Evolutionary conservation across 2,888 invertebrate genomes (phyloP).

Genomic region (Leistus spinibarbis): DNA sequence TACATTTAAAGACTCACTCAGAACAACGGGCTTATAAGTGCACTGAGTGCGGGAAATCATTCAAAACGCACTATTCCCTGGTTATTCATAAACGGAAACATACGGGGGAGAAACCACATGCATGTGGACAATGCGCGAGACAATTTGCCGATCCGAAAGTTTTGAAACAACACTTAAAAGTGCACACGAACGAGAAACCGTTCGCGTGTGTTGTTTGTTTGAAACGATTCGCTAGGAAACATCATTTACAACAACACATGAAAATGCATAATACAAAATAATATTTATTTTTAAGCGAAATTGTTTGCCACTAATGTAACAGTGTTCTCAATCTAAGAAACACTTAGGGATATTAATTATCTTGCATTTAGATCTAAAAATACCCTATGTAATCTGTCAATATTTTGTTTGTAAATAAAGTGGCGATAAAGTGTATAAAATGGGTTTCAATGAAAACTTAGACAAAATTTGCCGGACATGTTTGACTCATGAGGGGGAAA

Average conservation of each 20-base stretch:
- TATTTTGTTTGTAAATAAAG: slow-evolving; percentile 13
- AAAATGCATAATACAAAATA: slow-evolving; percentile 44
- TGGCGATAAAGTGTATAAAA: not conserved
- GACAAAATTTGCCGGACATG: slow-evolving; percentile 40
- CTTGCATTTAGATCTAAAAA: not conserved
- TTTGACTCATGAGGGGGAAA: slow-evolving; percentile 35
- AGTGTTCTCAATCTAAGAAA: too few species aligned
- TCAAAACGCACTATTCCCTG: slow-evolving; percentile 47
- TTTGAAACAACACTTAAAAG: slow-evolving; percentile 47
- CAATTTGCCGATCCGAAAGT: slow-evolving; percentile 50
- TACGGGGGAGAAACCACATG: slow-evolving; percentile 49
- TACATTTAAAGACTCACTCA: slow-evolving; percentile 48
- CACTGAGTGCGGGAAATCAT: slow-evolving; percentile 47
- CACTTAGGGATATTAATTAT: not conserved
- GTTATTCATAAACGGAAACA: slow-evolving; percentile 48
- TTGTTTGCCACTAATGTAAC: slow-evolving; percentile 9
- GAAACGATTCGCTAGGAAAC: slow-evolving; percentile 47
- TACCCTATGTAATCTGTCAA: slow-evolving; percentile 3
- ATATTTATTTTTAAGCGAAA: not conserved
- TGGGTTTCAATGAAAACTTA: slow-evolving; percentile 30
- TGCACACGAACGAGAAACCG: slow-evolving; percentile 46
- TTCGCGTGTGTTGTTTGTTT: slow-evolving; percentile 48
- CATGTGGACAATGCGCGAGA: slow-evolving; percentile 47
- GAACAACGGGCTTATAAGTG: slow-evolving; percentile 47
- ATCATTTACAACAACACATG: slow-evolving; percentile 49